phyloP scores from a whole-genome alignment of 2,888 invertebrate genomes.

The Thymelicus acteon region DNA sequence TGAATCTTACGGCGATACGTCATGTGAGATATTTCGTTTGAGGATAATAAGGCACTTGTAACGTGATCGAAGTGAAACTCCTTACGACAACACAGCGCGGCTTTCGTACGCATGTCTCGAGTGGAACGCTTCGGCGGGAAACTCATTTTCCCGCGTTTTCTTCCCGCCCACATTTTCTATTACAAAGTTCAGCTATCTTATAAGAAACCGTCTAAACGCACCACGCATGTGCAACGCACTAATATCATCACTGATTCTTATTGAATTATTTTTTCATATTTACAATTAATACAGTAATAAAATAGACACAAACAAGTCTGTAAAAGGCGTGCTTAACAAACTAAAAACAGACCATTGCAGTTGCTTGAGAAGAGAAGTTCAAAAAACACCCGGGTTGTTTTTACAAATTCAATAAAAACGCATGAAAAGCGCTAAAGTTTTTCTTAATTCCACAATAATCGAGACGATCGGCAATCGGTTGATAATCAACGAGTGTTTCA shows the following conservation, averaged over 20 bases:
- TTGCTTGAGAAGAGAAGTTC: no score
- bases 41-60: neutral
- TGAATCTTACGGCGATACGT: conserved; percentile 5
- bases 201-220: conserved; percentile 50
- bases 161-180: conserved; percentile 62
- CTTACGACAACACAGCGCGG: conserved; percentile 55
- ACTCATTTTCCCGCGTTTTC: conserved; percentile 81
- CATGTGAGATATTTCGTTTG: neutral
- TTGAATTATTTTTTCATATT: no score
- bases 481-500: conserved; percentile 59
- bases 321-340: no score
- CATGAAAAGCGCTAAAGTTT: conserved; percentile 39
- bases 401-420: conserved; percentile 26
- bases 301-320: no score
- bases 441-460: conserved; percentile 45
- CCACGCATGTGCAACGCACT: neutral
- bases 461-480: conserved; percentile 46
- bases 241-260: neutral
- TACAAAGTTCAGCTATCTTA: conserved; percentile 68
- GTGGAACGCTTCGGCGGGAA: conserved; percentile 73
- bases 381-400: conserved; percentile 23
- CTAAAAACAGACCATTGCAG: no score
- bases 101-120: conserved; percentile 76
- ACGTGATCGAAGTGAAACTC: conserved; percentile 20
- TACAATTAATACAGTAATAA: no score